Base-by-base conservation (phyloP, 2,113 vertebrate genomes). In the Marmota monax region DNA sequence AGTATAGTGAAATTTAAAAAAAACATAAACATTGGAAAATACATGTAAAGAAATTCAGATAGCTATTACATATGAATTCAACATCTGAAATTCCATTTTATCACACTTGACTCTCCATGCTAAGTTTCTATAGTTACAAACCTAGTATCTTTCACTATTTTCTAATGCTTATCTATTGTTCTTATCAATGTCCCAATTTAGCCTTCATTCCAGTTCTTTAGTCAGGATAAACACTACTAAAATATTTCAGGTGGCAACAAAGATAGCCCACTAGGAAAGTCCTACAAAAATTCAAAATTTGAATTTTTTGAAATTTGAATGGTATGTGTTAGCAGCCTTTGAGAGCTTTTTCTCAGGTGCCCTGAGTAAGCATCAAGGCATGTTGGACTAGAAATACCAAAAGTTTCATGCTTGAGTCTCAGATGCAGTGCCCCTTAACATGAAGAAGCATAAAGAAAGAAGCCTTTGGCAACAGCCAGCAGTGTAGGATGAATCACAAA, bases 1-100 rank as follows among this genome's bases (percentile, higher is more conserved):
- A 29, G 14, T 39, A 84, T 78, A 73, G 67, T 72, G 25, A 92
- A 95, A 88, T 34, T 69, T 7, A 94, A 94, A 65, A 94, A 65
- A 94, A 88, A 73, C n/a, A 53, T 16, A 88, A 85, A 34, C 6
- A 39, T 5, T 85, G 20, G 37, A 72, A 96, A 85, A 45, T 58
- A 73, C 37, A 89, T 23, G n/a, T n/a, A 90, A 92, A 92, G 84
- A 84, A 48, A 72, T 45, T 80, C 4, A 45, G 29, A 85, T 2
- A 83, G 25, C n/a, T 23, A 48, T 74, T n/a, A 78, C 32, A 27
- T 51, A 56, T 78, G 48, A 90, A 85, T 72, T 89, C 73, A 72
- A 84, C 74, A 29, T 61, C 32, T 61, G 42, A 96, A 93, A 88
- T 73, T 70, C 16, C 17, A 88, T 65, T 22, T 65, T 84, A 88